Conservation (phyloP, 2,888 invertebrate species). For the Mactromeris polynyma region DNA sequence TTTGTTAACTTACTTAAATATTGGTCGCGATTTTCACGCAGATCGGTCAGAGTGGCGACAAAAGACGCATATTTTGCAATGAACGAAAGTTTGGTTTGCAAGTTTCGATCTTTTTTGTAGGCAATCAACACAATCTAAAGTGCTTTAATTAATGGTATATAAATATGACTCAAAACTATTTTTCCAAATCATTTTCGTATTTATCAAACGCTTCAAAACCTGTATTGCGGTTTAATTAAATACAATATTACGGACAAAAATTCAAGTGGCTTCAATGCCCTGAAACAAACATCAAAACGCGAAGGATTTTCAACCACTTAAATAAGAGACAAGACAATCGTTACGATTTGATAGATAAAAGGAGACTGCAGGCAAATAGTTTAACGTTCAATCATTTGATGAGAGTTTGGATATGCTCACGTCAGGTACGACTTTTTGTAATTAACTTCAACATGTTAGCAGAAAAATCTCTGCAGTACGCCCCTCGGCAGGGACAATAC, state of each 20-base stretch:
- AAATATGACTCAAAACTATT: not conserved
- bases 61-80: not conserved
- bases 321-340: slow-evolving; percentile 48
- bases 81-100: not conserved
- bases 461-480: slow-evolving; percentile 3
- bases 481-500: not conserved
- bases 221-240: slow-evolving; percentile 14
- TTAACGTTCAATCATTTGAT: slow-evolving; percentile 26
- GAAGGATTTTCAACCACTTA: slow-evolving; percentile 54
- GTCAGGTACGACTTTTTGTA: slow-evolving; percentile 27
- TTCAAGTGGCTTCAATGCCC: slow-evolving; percentile 41
- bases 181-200: not conserved
- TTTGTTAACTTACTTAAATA: not conserved
- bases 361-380: slow-evolving; percentile 38
- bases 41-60: slow-evolving; percentile 3
- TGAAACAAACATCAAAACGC: slow-evolving; percentile 54
- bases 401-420: not conserved
- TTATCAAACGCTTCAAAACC: slow-evolving; percentile 10
- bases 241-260: slow-evolving; percentile 40
- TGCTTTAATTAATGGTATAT: slow-evolving; percentile 18
- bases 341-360: slow-evolving; percentile 45
- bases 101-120: not conserved
- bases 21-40: not conserved
- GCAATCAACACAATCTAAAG: slow-evolving; percentile 3
- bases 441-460: slow-evolving; percentile 33